These are phyloP conservation scores for Netelia inedita DNA, from an alignment of 2,888 invertebrate genomes.

Conservation along the genomic window DNA sequence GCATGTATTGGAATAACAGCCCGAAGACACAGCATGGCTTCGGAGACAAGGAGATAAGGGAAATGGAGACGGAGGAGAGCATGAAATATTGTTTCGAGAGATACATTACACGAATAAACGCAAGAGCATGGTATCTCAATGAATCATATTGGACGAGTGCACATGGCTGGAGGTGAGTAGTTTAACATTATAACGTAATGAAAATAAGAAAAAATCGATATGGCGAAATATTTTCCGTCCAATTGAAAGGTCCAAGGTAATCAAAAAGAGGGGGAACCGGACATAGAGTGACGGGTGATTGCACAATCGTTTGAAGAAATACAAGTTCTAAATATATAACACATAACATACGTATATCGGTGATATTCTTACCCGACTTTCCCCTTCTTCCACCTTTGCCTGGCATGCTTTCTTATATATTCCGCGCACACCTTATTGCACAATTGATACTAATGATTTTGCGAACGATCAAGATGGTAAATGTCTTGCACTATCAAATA, in stretches of 20 bases:
- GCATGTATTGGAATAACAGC: not conserved
- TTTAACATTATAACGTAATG: not conserved
- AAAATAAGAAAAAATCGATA: not conserved
- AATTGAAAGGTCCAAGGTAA: constrained; percentile 18
- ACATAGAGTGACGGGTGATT: constrained; percentile 37
- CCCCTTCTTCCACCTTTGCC: constrained; percentile 91
- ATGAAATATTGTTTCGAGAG: constrained; percentile 73
- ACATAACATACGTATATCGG: constrained; percentile 29
- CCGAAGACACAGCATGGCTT: constrained; percentile 15
- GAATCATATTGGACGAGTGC: constrained; percentile 20
- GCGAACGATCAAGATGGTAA: constrained; percentile 92
- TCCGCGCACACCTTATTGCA: constrained; percentile 84
- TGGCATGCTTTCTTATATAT: constrained; percentile 88
- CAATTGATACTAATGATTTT: constrained; percentile 87
- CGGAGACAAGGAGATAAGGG: constrained; percentile 6
- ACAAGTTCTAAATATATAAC: constrained; percentile 11
- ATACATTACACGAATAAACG: constrained; percentile 24
- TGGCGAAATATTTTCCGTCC: not conserved
- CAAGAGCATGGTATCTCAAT: constrained; percentile 31
- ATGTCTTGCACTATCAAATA: constrained; percentile 91
- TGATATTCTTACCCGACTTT: constrained; percentile 88
- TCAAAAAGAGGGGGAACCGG: not conserved
- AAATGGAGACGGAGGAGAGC: constrained; percentile 27
- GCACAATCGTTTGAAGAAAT: constrained; percentile 43
- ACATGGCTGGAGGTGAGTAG: not conserved